Evolutionary conservation across 2,113 vertebrate genomes (phyloP).

Genomic region (Psittacula cyanocephala): DNA sequence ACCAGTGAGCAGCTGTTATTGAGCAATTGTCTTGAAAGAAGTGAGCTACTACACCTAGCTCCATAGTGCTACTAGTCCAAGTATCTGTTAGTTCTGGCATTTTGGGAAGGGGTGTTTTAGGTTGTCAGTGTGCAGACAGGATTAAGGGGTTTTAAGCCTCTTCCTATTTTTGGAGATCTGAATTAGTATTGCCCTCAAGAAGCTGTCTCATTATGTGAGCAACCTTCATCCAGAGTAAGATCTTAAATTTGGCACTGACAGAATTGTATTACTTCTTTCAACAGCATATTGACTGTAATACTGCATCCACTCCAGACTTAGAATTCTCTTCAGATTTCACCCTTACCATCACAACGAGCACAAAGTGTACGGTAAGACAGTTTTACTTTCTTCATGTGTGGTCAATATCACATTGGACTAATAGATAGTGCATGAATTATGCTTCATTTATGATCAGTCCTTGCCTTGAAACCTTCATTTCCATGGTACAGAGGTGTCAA

Average conservation of each 20-base stretch:
- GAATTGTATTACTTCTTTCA: not conserved
- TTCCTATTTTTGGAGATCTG: not conserved
- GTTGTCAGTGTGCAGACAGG: not conserved
- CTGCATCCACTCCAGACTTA: slow-evolving; percentile 79
- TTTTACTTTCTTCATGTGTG: not conserved
- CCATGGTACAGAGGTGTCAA: not conserved
- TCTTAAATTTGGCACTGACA: not conserved
- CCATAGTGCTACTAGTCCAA: not conserved
- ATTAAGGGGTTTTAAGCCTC: not conserved
- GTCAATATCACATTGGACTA: not conserved
- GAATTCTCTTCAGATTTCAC: slow-evolving; percentile 89
- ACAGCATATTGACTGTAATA: slow-evolving; percentile 88
- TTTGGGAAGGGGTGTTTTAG: not conserved
- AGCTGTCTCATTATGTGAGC: not conserved
- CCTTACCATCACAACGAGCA: slow-evolving; percentile 79
- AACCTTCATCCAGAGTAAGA: not conserved
- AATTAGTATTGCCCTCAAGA: not conserved
- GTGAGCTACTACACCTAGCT: not conserved
- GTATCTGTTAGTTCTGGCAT: not conserved
- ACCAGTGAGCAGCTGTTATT: not conserved
- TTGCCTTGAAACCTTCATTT: slow-evolving; percentile 63
- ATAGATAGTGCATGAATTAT: slow-evolving; percentile 67
- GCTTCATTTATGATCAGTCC: slow-evolving; percentile 57
- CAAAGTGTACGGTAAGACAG: slow-evolving; percentile 86
- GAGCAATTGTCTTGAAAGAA: not conserved